Conservation (phyloP, 2,113 vertebrate species). For the Sinosuthora webbiana region DNA sequence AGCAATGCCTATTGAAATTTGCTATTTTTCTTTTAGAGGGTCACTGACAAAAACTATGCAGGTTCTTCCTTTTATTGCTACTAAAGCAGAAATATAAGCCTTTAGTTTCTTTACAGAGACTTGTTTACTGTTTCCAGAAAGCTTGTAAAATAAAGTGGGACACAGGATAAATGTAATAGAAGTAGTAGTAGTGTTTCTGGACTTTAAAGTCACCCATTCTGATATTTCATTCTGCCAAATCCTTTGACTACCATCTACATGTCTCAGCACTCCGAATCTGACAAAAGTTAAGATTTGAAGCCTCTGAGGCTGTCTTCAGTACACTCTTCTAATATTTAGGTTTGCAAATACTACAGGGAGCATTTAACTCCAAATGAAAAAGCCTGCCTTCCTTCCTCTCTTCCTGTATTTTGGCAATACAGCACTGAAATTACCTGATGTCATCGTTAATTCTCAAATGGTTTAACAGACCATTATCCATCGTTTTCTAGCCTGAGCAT, state of each 20-base stretch:
- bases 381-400: constrained; percentile 11
- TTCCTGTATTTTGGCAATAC: constrained; percentile 44
- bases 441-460: constrained; percentile 26
- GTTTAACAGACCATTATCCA: constrained; percentile 30
- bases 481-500: neutral
- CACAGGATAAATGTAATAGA: neutral
- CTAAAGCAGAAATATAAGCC: neutral
- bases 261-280: neutral
- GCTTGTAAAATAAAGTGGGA: neutral
- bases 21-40: neutral
- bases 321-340: neutral
- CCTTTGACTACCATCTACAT: neutral
- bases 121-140: neutral
- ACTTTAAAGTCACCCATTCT: neutral
- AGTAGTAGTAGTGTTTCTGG: neutral
- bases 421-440: constrained; percentile 21
- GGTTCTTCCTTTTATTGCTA: neutral
- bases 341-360: constrained; percentile 30
- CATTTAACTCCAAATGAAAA: constrained; percentile 26
- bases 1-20: neutral
- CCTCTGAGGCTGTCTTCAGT: neutral
- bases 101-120: neutral
- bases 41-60: neutral
- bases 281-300: neutral
- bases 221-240: neutral